Evolutionary conservation across 2,113 vertebrate species (phyloP), one percentile per base, ranked within the genome.

Genomic region (Zosterops pallidus): DNA sequence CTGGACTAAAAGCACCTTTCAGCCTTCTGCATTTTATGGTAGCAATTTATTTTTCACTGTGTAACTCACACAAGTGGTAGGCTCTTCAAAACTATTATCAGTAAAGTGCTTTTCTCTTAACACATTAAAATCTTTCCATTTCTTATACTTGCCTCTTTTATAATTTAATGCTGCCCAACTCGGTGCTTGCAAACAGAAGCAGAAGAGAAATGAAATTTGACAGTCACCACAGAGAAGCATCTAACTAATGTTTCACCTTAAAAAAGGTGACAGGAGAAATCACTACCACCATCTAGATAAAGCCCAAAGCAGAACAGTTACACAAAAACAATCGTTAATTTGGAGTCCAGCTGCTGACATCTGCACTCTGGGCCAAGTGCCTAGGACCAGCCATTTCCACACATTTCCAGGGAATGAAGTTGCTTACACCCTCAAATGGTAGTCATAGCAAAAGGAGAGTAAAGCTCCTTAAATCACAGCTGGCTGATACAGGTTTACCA

Each of bases 391-490:
- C 14, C 37, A 69, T 81, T 91, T 70, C 55, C 69, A 85, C 21
- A 5, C 0, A 6, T 75, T 89, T 88, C 79, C 79, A 65, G 60
- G 74, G 74, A 77, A 74, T 13, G 52, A 57, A 82, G 83, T 11
- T 15, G 22, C 46, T 90, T 42, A 33, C 29, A 65, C 52, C n/a
- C 74, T 65, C 64, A 68, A 94, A 68, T 29, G 11, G 44, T 80
- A 78, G 71, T 78, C 83, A 94, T 41, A 93, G 69, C 67, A 81
- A 89, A 89, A 95, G 60, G 31, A 89, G 63, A 88, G 79, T 75
- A 94, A 95, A 96, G 70, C 72, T 92, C 59, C 70, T 96, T 93
- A 94, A 95, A 83, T 41, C 77, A 42, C 89, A 87, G 74, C 83
- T 95, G 86, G 81, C 77, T 68, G 72, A 57, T 70, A 83, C 0